These are phyloP conservation scores for Pampus argenteus DNA, from an alignment of 2,797 vertebrate species.

Conservation along the genomic window DNA sequence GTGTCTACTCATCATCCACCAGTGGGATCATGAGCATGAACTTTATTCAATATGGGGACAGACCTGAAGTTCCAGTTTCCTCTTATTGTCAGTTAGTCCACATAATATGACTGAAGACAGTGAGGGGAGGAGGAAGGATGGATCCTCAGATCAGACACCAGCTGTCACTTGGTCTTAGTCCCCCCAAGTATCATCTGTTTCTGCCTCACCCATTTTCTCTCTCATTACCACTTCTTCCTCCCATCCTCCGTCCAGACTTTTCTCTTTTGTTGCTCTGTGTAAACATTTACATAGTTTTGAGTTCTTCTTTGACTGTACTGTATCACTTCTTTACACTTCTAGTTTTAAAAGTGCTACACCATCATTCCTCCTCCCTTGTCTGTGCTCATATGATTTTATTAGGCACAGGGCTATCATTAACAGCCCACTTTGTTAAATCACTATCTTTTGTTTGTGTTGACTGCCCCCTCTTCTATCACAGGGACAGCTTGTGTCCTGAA, in stretches of 20 bases:
- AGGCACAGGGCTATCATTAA: constrained; percentile 72
- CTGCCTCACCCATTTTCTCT: constrained; percentile 57
- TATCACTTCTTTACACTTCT: constrained; percentile 12
- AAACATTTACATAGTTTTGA: neutral
- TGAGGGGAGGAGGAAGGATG: constrained; percentile 54
- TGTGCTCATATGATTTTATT: constrained; percentile 68
- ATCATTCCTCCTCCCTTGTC: constrained; percentile 43
- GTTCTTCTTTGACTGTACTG: neutral
- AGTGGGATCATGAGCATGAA: constrained; percentile 15
- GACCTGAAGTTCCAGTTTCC: constrained; percentile 28
- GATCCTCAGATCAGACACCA: constrained; percentile 85
- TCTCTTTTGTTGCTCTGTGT: neutral
- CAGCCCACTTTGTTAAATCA: constrained; percentile 82
- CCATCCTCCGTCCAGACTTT: neutral
- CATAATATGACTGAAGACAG: constrained; percentile 66
- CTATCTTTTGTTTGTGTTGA: constrained; percentile 75
- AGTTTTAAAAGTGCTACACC: constrained; percentile 25
- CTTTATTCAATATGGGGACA: constrained; percentile 3
- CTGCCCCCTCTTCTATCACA: constrained; percentile 54
- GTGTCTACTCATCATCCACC: neutral
- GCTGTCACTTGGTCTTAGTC: constrained; percentile 75
- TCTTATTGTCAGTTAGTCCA: constrained; percentile 59
- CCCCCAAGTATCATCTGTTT: constrained; percentile 56
- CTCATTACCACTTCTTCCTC: neutral
- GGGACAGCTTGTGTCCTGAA: constrained; percentile 76